Conservation (phyloP, 2,797 vertebrate species). For the Acomys russatus region DNA sequence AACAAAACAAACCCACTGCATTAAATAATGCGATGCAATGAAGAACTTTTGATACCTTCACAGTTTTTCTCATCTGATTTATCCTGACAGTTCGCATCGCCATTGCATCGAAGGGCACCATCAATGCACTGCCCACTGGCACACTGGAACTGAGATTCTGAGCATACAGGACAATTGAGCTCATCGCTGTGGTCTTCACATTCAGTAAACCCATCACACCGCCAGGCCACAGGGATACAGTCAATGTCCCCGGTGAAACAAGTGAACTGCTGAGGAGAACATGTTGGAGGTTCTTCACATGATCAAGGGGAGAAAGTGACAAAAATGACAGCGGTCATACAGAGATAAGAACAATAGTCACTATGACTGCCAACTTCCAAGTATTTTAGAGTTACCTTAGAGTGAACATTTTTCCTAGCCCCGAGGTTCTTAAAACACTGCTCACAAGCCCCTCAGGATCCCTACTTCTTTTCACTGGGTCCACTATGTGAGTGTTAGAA, state of each 20-base stretch:
- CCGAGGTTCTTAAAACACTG: not conserved
- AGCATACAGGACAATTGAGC: conserved; percentile 96
- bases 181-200: conserved; percentile 98
- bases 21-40: not conserved
- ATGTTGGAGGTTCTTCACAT: conserved; percentile 96
- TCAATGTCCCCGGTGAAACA: conserved; percentile 97
- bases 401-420: not conserved
- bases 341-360: conserved; percentile 51
- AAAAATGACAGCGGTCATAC: conserved; percentile 66
- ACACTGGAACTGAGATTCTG: conserved; percentile 96
- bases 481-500: not conserved
- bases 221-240: conserved; percentile 98
- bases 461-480: not conserved
- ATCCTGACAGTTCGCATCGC: conserved; percentile 97
- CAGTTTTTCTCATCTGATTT: conserved; percentile 97
- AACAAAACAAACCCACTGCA: not conserved
- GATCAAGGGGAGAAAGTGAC: conserved; percentile 52
- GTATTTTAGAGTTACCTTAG: conserved; percentile 56
- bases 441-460: not conserved
- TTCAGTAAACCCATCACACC: conserved; percentile 96
- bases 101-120: conserved; percentile 93
- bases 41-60: conserved; percentile 89
- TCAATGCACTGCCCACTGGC: conserved; percentile 97
- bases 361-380: not conserved
- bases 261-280: conserved; percentile 98